Evolutionary conservation across 2,888 invertebrate species (phyloP).

Genomic region (Cabera pusaria): DNA sequence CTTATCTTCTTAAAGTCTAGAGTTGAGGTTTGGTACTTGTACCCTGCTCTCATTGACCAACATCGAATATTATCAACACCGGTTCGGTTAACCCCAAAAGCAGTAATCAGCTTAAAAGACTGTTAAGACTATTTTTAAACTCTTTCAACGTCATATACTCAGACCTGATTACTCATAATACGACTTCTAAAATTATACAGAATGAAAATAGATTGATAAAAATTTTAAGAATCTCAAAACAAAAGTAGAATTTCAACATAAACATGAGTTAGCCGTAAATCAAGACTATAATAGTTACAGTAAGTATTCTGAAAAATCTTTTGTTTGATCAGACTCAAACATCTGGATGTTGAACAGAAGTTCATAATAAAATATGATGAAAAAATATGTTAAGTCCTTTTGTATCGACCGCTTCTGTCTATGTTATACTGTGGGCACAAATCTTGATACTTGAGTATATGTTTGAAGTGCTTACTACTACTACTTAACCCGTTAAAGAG

Average conservation of each 20-base stretch:
- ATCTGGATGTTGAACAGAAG: constrained; percentile 82
- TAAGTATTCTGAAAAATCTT: constrained; percentile 76
- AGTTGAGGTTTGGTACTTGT: too few species aligned
- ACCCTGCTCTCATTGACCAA: too few species aligned
- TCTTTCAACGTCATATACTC: too few species aligned
- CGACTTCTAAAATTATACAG: constrained; percentile 3
- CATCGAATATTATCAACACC: too few species aligned
- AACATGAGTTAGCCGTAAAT: constrained; percentile 71
- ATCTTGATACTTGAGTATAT: constrained; percentile 63
- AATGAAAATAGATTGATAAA: constrained; percentile 41
- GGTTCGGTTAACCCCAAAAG: too few species aligned
- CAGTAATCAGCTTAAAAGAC: too few species aligned
- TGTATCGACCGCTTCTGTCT: constrained; percentile 76
- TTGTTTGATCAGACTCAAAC: constrained; percentile 80
- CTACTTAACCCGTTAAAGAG: too few species aligned
- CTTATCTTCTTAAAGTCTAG: too few species aligned
- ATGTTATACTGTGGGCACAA: constrained; percentile 40
- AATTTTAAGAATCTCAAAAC: constrained; percentile 50
- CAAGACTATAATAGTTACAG: constrained; percentile 69
- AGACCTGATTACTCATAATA: too few species aligned
- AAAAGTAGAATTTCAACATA: constrained; percentile 63
- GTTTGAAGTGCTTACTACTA: too few species aligned
- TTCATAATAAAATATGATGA: constrained; percentile 82
- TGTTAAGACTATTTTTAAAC: too few species aligned
- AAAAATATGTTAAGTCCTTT: constrained; percentile 82